Percentiles rank a stretch among this genome's conserved stretches.
Evolutionary conservation across 2,888 invertebrate genomes (phyloP).

Genomic region (Erebia ligea): DNA sequence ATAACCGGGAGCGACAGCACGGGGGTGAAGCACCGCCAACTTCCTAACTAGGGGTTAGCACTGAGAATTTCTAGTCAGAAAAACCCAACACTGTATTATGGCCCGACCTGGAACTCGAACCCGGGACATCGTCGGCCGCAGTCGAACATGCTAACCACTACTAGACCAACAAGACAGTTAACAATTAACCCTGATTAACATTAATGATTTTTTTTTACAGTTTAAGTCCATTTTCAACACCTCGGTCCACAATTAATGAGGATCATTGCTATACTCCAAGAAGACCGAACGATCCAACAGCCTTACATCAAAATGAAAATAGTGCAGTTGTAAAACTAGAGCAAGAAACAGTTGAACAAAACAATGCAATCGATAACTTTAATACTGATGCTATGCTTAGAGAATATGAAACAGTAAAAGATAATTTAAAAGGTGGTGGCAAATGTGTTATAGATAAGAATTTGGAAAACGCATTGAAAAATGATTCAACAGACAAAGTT

Average conservation of each 20-base stretch:
- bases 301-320: constrained; percentile 7
- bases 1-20: no score
- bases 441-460: constrained; percentile 64
- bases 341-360: constrained; percentile 22
- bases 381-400: constrained; percentile 9
- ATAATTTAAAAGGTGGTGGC: constrained; percentile 18
- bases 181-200: not conserved
- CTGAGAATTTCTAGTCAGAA: no score
- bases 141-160: no score
- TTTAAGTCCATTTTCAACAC: constrained; percentile 67
- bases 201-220: constrained; percentile 46
- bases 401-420: constrained; percentile 20
- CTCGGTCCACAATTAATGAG: constrained; percentile 52
- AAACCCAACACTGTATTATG: no score
- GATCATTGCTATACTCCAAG: constrained; percentile 58
- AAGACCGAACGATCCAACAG: constrained; percentile 37
- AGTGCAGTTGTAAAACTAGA: constrained; percentile 10
- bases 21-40: no score
- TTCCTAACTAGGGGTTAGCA: no score
- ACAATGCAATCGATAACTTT: constrained; percentile 25
- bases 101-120: no score
- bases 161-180: no score
- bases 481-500: constrained; percentile 53
- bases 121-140: no score
- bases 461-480: constrained; percentile 61